These are phyloP conservation scores for Pipra filicauda DNA, from an alignment of 2,113 vertebrate genomes.

Conservation along the genomic window DNA sequence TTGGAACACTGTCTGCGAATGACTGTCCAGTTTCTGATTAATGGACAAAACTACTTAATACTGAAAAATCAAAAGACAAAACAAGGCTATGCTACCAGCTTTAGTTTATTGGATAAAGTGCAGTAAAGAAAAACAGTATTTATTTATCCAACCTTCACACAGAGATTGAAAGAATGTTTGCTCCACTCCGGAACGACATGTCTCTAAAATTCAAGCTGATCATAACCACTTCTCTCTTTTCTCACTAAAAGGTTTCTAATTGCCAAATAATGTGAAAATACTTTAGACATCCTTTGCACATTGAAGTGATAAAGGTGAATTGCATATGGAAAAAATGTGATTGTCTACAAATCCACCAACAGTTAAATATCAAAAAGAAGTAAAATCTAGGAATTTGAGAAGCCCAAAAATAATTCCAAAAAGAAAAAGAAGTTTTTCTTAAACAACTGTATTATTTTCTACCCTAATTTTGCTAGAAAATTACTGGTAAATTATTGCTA, in stretches of 20 bases:
- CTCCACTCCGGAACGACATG: not conserved
- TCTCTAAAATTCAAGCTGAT: not conserved
- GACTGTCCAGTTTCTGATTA: not conserved
- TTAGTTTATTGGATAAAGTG: not conserved
- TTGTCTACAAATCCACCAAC: not conserved
- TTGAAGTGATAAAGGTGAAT: not conserved
- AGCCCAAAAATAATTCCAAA: not conserved
- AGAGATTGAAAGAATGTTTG: not conserved
- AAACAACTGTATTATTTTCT: not conserved
- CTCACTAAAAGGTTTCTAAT: not conserved
- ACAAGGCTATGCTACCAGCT: not conserved
- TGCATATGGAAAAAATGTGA: not conserved
- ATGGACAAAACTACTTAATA: not conserved
- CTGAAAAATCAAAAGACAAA: not conserved
- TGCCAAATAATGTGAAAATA: not conserved
- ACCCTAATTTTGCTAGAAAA: not conserved
- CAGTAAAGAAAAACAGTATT: not conserved
- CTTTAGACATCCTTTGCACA: not conserved
- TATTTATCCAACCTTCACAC: not conserved
- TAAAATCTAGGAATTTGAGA: not conserved
- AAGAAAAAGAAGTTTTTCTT: not conserved
- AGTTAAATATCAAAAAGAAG: not conserved
- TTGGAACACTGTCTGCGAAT: not conserved
- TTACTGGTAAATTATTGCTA: not conserved
- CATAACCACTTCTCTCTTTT: not conserved